Evolutionary conservation across 2,797 vertebrate genomes (phyloP).

Genomic region (Pantherophis vulpinus): DNA sequence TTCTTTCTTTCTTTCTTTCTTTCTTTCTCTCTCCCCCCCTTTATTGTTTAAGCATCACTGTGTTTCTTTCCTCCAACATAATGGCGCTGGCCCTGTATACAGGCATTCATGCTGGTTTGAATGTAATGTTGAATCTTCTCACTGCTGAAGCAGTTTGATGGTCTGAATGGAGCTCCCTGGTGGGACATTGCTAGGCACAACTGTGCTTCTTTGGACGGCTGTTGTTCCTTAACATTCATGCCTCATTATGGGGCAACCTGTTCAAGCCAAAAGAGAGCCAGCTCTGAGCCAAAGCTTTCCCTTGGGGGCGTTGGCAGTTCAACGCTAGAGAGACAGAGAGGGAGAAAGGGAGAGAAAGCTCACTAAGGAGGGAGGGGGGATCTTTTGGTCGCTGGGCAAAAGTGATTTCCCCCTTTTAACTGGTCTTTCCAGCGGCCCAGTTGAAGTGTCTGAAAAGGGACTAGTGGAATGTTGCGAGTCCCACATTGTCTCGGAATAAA

Average conservation of each 20-base stretch:
- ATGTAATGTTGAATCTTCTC: constrained; percentile 86
- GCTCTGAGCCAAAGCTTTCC: constrained; percentile 71
- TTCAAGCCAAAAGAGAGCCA: constrained; percentile 78
- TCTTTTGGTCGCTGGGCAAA: constrained; percentile 69
- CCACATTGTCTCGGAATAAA: constrained; percentile 91
- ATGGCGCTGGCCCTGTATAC: constrained; percentile 72
- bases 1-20: neutral
- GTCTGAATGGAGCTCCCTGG: constrained; percentile 81
- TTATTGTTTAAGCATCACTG: constrained; percentile 67
- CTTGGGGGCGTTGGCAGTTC: constrained; percentile 70
- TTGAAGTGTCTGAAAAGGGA: constrained; percentile 79
- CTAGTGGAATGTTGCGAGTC: constrained; percentile 86
- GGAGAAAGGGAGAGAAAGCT: constrained; percentile 21
- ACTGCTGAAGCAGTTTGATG: constrained; percentile 71
- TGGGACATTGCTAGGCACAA: constrained; percentile 82
- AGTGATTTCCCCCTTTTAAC: constrained; percentile 74
- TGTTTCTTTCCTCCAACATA: constrained; percentile 66
- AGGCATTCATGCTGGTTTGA: constrained; percentile 76
- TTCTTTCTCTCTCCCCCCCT: too few relatives aligned
- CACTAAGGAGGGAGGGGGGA: neutral
- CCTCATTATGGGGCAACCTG: constrained; percentile 86
- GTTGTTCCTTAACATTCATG: constrained; percentile 85
- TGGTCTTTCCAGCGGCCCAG: constrained; percentile 78
- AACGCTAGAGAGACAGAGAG: constrained; percentile 6
- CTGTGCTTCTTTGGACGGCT: constrained; percentile 79